Percentiles rank a stretch among this genome's conserved stretches.
Evolutionary conservation across 2,113 vertebrate genomes (phyloP).

Genomic region (Girardinichthys multiradiatus): DNA sequence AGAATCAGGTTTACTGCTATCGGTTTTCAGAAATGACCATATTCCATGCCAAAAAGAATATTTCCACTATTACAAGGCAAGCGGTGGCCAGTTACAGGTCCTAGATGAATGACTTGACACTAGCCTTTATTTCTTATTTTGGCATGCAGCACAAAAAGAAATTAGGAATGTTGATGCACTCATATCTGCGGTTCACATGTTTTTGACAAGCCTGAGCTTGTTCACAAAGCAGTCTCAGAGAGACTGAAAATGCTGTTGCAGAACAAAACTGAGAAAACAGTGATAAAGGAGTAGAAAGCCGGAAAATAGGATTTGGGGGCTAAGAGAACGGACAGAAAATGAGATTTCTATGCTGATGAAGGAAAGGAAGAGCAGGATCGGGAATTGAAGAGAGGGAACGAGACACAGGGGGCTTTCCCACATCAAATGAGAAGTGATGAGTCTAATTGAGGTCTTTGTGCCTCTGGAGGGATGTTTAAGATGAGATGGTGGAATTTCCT

Average conservation of each 20-base stretch:
- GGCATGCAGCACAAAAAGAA: constrained; percentile 74
- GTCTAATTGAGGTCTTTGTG: constrained; percentile 82
- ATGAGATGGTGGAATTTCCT: constrained; percentile 82
- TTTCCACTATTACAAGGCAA: constrained; percentile 64
- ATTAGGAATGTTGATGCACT: constrained; percentile 82
- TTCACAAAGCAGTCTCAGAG: constrained; percentile 59
- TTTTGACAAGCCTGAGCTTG: constrained; percentile 74
- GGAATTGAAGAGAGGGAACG: constrained; percentile 65
- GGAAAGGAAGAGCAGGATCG: constrained; percentile 63
- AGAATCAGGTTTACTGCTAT: constrained; percentile 60
- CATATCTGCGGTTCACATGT: constrained; percentile 80
- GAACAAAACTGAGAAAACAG: constrained; percentile 46
- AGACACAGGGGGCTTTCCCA: constrained; percentile 80
- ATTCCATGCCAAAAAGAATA: constrained; percentile 66
- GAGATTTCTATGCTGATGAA: constrained; percentile 63
- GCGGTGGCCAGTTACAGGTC: constrained; percentile 59
- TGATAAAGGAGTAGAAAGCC: constrained; percentile 49
- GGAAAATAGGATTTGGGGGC: constrained; percentile 67
- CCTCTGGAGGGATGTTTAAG: constrained; percentile 78
- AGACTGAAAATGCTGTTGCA: constrained; percentile 6
- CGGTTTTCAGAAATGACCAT: constrained; percentile 59
- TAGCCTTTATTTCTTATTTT: constrained; percentile 79
- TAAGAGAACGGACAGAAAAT: constrained; percentile 51
- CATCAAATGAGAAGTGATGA: constrained; percentile 81
- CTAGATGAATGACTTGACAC: constrained; percentile 66